Base-by-base conservation (phyloP, 1,140 invertebrate genomes). In the Drosophila serrata region DNA sequence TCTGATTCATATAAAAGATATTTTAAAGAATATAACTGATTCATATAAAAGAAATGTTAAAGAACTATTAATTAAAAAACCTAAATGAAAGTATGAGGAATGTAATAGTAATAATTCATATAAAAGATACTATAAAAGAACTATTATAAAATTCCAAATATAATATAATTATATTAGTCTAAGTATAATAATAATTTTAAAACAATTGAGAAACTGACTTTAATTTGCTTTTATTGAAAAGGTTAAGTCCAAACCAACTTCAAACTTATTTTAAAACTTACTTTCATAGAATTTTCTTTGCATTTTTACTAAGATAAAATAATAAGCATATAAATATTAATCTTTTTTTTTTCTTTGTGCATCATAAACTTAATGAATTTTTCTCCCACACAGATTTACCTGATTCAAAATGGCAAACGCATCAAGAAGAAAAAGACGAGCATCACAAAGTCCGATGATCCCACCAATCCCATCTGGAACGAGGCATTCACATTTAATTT, bases 351-450 rank as follows among this genome's bases (percentile, higher is more conserved):
- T 3, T 37, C 13, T 3, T 6, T 2, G 19, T 24, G 51, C 19
- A 31, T 1, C 15, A 35, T 59, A 35, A 31, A 59, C 15, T 39
- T 35, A 42, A 59, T 27, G 19, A 13, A 7, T 60, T 35, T 35
- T 60, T 13, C 19, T 19, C 17, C 33, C 0, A 45, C 45, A 12
- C n/a, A 93, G 92, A 77, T 98, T 37, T 98, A 97, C 93, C 93
- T 98, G 15, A 94, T 98, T 46, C 96, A 97, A 61, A 97, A 97
- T 79, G 97, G 97, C 24, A 97, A 96, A 82, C 94, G 95, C 59
- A 94, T 96, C n/a, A 99, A 99, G 93, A 94, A 94, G 74, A 99
- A 98, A 93, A 98, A 98, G 94, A 98, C 98, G 90, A 97, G 97
- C 92, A 97, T 96, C 6, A 97, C 97, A 29, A 96, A 97, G 51